Evolutionary conservation across 2,797 vertebrate genomes (phyloP).

Genomic region (Lepidocolaptes lacrymiger): DNA sequence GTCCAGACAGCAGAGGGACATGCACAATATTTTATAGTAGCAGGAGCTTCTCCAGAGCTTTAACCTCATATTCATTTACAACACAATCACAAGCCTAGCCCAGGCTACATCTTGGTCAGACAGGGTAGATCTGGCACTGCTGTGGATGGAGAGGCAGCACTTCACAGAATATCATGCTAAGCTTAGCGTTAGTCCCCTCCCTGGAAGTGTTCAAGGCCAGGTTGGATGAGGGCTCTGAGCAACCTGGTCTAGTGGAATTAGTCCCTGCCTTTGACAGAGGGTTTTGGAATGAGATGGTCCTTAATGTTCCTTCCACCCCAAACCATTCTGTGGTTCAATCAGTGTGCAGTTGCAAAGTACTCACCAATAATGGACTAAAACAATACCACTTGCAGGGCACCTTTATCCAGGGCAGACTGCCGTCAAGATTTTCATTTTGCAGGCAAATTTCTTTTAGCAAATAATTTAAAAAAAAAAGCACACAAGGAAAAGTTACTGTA

Average conservation of each 20-base stretch:
- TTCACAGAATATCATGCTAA: background rate
- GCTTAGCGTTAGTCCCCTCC: background rate
- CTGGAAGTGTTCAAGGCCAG: background rate
- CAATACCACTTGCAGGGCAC: fast-evolving
- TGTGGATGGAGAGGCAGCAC: background rate
- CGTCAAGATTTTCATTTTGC: background rate
- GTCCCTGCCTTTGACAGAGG: background rate
- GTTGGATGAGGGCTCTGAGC: background rate
- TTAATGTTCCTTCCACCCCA: background rate
- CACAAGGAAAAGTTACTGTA: background rate
- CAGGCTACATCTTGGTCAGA: background rate
- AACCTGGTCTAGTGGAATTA: background rate
- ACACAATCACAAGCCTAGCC: background rate
- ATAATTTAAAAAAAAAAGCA: background rate
- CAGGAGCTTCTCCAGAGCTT: background rate
- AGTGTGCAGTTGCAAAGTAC: fast-evolving
- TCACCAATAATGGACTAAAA: background rate
- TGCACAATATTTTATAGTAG: fast-evolving
- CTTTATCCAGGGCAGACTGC: background rate
- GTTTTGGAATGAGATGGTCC: background rate
- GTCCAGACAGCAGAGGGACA: background rate
- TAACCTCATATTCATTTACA: background rate
- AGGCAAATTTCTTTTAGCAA: background rate
- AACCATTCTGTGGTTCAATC: background rate
- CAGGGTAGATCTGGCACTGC: background rate